phyloP scores from a whole-genome alignment of 2,888 invertebrate species.

The Drosophila recens region DNA sequence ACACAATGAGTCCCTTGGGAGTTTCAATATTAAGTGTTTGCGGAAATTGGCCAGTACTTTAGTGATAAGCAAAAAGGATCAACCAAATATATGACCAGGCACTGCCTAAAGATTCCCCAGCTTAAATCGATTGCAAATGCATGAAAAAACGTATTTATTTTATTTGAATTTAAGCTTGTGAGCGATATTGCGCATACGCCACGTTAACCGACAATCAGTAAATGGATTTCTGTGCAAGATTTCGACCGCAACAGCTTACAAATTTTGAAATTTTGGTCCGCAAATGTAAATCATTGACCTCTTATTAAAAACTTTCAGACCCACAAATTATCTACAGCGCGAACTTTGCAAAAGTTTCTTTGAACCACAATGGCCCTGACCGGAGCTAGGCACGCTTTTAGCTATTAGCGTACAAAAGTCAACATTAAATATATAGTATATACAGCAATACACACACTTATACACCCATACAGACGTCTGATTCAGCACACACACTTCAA shows the following conservation, averaged over 20 bases:
- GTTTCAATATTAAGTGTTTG: slow-evolving; percentile 39
- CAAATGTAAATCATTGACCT: slow-evolving; percentile 78
- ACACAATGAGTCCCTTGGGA: slow-evolving; percentile 56
- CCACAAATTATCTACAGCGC: slow-evolving; percentile 75
- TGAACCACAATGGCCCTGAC: slow-evolving; percentile 61
- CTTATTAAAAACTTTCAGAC: slow-evolving; percentile 75
- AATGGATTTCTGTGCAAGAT: slow-evolving; percentile 18
- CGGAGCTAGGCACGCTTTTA: slow-evolving; percentile 53
- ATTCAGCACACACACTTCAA: slow-evolving; percentile 58
- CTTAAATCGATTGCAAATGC: slow-evolving; percentile 7
- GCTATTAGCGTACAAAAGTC: slow-evolving; percentile 79
- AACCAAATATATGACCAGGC: slow-evolving; percentile 22
- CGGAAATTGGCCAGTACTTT: slow-evolving; percentile 52
- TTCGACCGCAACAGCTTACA: slow-evolving; percentile 31
- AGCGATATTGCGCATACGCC: slow-evolving; percentile 30
- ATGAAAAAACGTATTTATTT: background rate
- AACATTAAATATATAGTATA: slow-evolving; percentile 59
- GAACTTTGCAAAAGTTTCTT: slow-evolving; percentile 71
- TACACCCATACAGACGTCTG: slow-evolving; percentile 20
- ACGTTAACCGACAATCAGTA: slow-evolving; percentile 29
- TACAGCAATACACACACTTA: slow-evolving; percentile 13
- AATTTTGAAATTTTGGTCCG: slow-evolving; percentile 34
- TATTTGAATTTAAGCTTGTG: background rate
- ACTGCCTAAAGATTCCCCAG: background rate
- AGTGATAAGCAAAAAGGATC: slow-evolving; percentile 53